A percentile compares a stretch with the other conserved stretches of the same genome.
phyloP scores from a whole-genome alignment of 23 tunicate species.

The Styela clava region DNA sequence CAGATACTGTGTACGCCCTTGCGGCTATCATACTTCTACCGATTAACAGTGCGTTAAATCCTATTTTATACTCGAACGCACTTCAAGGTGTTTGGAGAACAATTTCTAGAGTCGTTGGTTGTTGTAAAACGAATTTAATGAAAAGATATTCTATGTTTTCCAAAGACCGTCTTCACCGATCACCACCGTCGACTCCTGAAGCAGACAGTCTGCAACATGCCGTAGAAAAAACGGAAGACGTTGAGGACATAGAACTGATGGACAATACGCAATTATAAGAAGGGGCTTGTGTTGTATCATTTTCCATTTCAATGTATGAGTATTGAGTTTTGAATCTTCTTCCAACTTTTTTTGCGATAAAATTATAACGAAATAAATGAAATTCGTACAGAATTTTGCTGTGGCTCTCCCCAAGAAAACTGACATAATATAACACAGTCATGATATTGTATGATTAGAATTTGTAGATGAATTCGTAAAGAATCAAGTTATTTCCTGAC shows the following conservation, averaged over 20 bases:
- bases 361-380: too few species aligned
- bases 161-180: background rate
- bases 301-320: too few species aligned
- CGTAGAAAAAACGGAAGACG: background rate
- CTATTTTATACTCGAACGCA: slow-evolving; percentile 45
- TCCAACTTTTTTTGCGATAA: too few species aligned
- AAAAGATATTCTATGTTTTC: background rate
- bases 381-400: too few species aligned
- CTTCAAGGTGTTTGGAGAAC: slow-evolving; percentile 14
- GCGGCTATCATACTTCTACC: slow-evolving; percentile 46
- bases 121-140: background rate
- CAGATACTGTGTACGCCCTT: slow-evolving; percentile 36
- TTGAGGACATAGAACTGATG: background rate
- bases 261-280: too few species aligned
- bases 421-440: too few species aligned
- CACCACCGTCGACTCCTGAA: background rate
- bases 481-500: too few species aligned
- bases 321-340: too few species aligned
- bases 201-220: background rate
- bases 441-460: too few species aligned
- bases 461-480: too few species aligned
- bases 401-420: too few species aligned
- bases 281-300: too few species aligned
- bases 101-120: background rate
- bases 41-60: slow-evolving; percentile 58